phyloP scores from a whole-genome alignment of 2,888 invertebrate genomes.

The Scaptomyza flava region DNA sequence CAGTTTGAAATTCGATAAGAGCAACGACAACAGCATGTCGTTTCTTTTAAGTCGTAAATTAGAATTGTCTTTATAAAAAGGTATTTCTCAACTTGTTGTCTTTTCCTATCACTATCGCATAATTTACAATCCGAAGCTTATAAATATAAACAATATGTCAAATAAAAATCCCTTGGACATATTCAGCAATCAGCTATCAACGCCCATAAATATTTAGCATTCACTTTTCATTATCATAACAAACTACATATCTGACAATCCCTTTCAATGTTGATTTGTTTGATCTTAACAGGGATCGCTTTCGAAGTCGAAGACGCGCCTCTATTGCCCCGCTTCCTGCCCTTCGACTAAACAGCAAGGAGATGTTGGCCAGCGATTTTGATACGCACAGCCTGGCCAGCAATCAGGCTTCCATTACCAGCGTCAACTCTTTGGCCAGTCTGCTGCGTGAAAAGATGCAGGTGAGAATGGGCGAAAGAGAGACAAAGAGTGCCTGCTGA shows the following conservation, averaged over 20 bases:
- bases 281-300: constrained; percentile 86
- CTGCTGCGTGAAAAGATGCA: constrained; percentile 93
- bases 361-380: constrained; percentile 86
- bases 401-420: constrained; percentile 90
- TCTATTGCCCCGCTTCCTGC: constrained; percentile 87
- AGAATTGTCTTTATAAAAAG: too few species aligned
- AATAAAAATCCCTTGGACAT: constrained; percentile 6
- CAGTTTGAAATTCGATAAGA: constrained; percentile 12
- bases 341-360: constrained; percentile 86
- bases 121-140: constrained; percentile 4
- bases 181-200: constrained; percentile 3
- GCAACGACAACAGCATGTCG: constrained; percentile 23
- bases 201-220: constrained; percentile 14
- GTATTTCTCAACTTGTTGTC: constrained; percentile 26
- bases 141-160: constrained; percentile 13
- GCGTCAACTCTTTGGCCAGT: constrained; percentile 93
- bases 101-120: constrained; percentile 9
- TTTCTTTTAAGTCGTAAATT: constrained; percentile 9
- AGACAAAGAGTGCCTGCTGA: too few species aligned
- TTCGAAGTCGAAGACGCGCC: constrained; percentile 87
- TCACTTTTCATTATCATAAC: not conserved
- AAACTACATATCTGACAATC: not conserved
- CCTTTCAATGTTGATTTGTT: not conserved
- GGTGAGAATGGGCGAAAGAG: constrained; percentile 82
- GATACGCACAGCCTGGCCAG: constrained; percentile 84